phyloP scores from a whole-genome alignment of 2,888 invertebrate species.

The Atherix ibis region DNA sequence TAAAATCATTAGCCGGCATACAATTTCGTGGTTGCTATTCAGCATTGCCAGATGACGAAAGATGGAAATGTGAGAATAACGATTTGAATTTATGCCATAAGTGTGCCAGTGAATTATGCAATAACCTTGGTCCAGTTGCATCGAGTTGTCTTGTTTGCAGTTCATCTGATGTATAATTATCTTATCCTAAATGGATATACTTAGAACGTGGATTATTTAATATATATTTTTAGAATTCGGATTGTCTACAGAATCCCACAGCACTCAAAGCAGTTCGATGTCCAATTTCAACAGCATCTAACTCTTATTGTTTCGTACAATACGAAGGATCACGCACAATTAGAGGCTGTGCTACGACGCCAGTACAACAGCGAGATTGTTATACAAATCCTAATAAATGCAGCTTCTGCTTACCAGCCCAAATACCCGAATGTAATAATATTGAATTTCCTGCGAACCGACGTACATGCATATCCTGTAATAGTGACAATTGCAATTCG shows the following conservation, averaged over 20 bases:
- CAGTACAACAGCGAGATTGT: constrained; percentile 20
- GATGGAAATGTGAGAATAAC: constrained; percentile 16
- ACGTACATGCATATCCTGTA: constrained; percentile 2
- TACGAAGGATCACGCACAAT: constrained; percentile 7
- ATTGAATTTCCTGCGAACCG: constrained; percentile 4
- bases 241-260: constrained; percentile 15
- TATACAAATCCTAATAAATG: constrained; percentile 14
- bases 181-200: no score
- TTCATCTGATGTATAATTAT: constrained; percentile 21
- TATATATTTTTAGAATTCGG: constrained; percentile 17
- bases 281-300: constrained; percentile 18
- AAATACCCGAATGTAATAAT: constrained; percentile 20
- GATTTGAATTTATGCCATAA: no score
- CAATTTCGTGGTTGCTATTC: constrained; percentile 24
- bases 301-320: constrained; percentile 24
- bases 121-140: constrained; percentile 20
- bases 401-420: constrained; percentile 19
- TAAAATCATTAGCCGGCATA: no score
- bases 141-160: constrained; percentile 23
- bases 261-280: constrained; percentile 17
- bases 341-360: constrained; percentile 21
- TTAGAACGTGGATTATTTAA: no score
- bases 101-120: constrained; percentile 24
- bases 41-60: constrained; percentile 19
- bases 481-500: neutral